These are phyloP conservation scores for Rhizoglyphus robini DNA, from an alignment of 1,140 invertebrate species.

Conservation along the genomic window DNA sequence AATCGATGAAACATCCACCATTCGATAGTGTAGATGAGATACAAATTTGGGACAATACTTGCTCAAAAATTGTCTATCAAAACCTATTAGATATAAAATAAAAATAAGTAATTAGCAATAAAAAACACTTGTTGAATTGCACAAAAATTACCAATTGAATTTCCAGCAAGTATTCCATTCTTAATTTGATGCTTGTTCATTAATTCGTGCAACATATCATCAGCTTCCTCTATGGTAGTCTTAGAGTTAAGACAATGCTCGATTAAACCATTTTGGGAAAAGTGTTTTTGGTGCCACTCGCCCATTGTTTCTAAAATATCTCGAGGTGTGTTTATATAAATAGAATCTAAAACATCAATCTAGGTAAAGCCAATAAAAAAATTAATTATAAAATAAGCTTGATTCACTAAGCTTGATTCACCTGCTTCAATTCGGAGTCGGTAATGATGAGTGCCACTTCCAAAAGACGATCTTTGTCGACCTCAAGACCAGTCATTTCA, in stretches of 20 bases:
- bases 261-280: conserved; percentile 61
- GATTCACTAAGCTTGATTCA: too few relatives aligned
- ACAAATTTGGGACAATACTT: conserved; percentile 60
- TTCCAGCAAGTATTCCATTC: conserved; percentile 56
- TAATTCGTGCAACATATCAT: conserved; percentile 56
- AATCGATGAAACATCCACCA: conserved; percentile 78
- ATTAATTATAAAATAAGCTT: too few relatives aligned
- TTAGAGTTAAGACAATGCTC: conserved; percentile 52
- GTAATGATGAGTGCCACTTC: conserved; percentile 22
- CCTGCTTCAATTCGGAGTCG: conserved; percentile 11
- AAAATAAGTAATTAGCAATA: neutral
- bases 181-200: conserved; percentile 50
- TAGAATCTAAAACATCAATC: conserved; percentile 11
- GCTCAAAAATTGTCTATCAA: conserved; percentile 61
- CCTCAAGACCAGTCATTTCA: conserved; percentile 22
- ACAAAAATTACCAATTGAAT: conserved; percentile 55
- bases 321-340: conserved; percentile 19
- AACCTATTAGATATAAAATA: conserved; percentile 34
- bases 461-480: conserved; percentile 16
- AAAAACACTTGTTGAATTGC: neutral
- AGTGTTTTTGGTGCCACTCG: conserved; percentile 62
- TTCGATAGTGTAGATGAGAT: conserved; percentile 74
- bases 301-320: conserved; percentile 44
- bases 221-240: conserved; percentile 49
- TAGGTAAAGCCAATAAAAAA: neutral